Evolutionary conservation across 2,113 vertebrate genomes (phyloP).

Genomic region (Furnarius figulus): DNA sequence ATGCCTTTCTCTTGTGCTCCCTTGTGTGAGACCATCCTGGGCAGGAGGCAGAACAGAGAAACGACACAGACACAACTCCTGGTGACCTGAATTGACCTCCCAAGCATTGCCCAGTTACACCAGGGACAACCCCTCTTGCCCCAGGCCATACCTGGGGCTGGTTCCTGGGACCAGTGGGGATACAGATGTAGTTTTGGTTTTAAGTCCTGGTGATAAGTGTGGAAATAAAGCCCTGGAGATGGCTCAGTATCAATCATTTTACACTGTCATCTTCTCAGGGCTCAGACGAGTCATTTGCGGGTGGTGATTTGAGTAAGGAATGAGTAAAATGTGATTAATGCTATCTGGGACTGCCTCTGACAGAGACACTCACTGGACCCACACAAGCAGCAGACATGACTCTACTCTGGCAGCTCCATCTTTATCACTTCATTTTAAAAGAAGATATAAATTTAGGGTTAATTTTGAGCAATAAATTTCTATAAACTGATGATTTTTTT

Average conservation of each 20-base stretch:
- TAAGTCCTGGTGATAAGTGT: background rate
- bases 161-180: background rate
- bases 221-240: background rate
- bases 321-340: background rate
- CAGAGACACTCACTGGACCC: background rate
- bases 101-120: background rate
- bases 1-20: background rate
- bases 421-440: background rate
- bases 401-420: background rate
- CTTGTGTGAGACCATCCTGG: background rate
- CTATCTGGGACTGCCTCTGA: background rate
- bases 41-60: background rate
- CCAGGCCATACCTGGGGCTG: background rate
- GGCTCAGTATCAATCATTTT: background rate
- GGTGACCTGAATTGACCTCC: background rate
- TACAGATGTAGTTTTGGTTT: accelerated
- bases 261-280: background rate
- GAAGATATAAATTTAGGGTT: background rate
- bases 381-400: background rate
- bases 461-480: background rate
- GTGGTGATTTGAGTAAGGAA: background rate
- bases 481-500: background rate
- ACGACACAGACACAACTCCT: background rate
- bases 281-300: background rate
- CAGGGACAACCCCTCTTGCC: background rate